A percentile compares a stretch with the other conserved stretches of the same genome.
Conservation (phyloP, 2,888 invertebrate genomes). For the Athrips mouffetella region DNA sequence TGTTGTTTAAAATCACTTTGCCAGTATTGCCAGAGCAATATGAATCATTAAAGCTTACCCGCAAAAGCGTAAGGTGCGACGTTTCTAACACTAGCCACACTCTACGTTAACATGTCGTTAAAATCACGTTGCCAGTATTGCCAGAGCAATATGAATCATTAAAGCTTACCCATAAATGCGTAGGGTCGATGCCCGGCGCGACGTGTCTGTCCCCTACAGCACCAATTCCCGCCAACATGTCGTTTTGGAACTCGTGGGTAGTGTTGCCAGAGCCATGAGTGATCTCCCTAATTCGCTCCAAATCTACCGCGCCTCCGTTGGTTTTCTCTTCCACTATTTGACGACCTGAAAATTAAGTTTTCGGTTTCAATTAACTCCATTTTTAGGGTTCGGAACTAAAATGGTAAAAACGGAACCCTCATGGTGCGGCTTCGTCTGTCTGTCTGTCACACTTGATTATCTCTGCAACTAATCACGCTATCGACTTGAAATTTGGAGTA, state of each 20-base stretch:
- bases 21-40: background rate
- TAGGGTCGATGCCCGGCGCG: constrained; percentile 63
- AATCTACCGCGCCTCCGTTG: constrained; percentile 57
- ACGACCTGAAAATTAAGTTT: constrained; percentile 50
- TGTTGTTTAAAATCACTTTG: no score
- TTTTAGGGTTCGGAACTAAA: no score
- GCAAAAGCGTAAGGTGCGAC: constrained; percentile 55
- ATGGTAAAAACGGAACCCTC: no score
- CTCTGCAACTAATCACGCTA: no score
- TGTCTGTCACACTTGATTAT: no score
- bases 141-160: background rate
- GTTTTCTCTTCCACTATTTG: constrained; percentile 62
- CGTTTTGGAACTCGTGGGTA: constrained; percentile 27
- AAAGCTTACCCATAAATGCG: constrained; percentile 47
- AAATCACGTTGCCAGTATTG: no score
- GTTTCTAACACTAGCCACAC: constrained; percentile 45
- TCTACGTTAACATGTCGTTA: no score
- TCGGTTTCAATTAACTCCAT: no score
- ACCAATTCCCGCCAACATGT: constrained; percentile 29
- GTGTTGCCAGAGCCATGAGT: constrained; percentile 28
- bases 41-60: constrained; percentile 34
- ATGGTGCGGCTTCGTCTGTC: no score
- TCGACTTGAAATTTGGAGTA: no score
- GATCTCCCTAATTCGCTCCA: constrained; percentile 54
- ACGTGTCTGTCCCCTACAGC: constrained; percentile 50